Base-by-base conservation (phyloP, 2,888 invertebrate genomes). In the Pharmacophagus antenor region DNA sequence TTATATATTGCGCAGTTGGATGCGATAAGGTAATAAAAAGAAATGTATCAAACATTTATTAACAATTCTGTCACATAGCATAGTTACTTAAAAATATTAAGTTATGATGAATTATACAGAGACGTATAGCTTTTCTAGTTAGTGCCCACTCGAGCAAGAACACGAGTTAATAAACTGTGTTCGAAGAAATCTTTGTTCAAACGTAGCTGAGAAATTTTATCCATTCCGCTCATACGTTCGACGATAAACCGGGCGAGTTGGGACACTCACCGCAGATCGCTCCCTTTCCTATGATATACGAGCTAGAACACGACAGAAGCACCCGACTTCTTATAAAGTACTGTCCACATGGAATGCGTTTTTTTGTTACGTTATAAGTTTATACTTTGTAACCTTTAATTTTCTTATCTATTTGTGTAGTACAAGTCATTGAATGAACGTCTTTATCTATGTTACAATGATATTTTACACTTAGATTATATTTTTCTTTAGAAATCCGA, bases 271-370 rank as follows among this genome's bases (percentile, higher is more conserved):
- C 59, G 66, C 62, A 67, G 73, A 74, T 71, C 71, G 65, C 64
- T 67, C 63, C 65, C 63, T 65, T 64, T 56, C 63, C 47, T 50
- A 60, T 73, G 71, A 74, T 71, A 67, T 72, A 75, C 65, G 70
- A 67, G 64, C 65, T 68, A 72, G 68, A 73, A 66, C 67, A 70
- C 65, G 69, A 73, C 70, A 67, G 63, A 68, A 62, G 65, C 62
- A 62, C 56, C 64, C 61, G 66, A 68, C 69, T 68, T 41, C 42
- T 55, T 46, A 18, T 60, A 56, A 56, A 23, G 60, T 46, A 20
- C 3, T 4, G 46, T 55, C 7, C 60, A 60, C 60, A 60, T 20
- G 20, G 18, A 18, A n/a, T 52, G 15, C 21, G 5, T 52, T 21
- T 10, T 31, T n/a, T n/a, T n/a, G n/a, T n/a, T n/a, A n/a, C n/a